Base-by-base conservation (phyloP, 2,113 vertebrate genomes). In the Platysternon megacephalum region DNA sequence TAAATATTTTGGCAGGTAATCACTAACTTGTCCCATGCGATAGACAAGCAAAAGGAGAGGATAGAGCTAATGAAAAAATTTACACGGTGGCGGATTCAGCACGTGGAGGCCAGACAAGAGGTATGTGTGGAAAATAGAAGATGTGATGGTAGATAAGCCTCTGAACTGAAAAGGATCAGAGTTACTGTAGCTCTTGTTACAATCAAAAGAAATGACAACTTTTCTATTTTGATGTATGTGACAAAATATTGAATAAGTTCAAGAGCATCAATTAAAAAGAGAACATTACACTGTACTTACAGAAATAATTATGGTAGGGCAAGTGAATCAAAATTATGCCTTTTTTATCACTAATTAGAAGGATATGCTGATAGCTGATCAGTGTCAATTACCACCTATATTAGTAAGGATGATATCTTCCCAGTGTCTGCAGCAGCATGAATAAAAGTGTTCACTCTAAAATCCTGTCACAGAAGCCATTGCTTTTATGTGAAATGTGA, bases 21-120 rank as follows among this genome's bases (percentile, higher is more conserved):
- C 85, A 93, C 91, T 87, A 99, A 99, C 95, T 98, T 99, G 97
- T 99, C 97, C 58, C 97, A 98, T 86, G 98, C 99, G 49, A 91
- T 99, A 96, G 98, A 99, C 95, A 99, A 98, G 94, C 99, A 99
- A 85, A 99, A 99, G 97, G 98, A 99, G 86, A 99, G 98, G 94
- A 94, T 96, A 94, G 99, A 99, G 95, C 94, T 99, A 96, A 99
- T 99, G 99, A 99, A 97, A 93, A 98, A 91, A 32, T 99, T 99
- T 97, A 98, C 98, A 1, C 97, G 98, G 74, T 99, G 99, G 99
- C 98, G 99, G 93, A 96, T 99, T 93, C 97, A 98, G 89, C 98
- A 98, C 16, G 87, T 97, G 48, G 98, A 98, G 92, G 96, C 97
- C 90, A 99, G 98, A 97, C 98, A 99, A 92, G 98, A 99, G 97